Base-by-base conservation (phyloP, 2,888 invertebrate genomes). In the Dugesia japonica region DNA sequence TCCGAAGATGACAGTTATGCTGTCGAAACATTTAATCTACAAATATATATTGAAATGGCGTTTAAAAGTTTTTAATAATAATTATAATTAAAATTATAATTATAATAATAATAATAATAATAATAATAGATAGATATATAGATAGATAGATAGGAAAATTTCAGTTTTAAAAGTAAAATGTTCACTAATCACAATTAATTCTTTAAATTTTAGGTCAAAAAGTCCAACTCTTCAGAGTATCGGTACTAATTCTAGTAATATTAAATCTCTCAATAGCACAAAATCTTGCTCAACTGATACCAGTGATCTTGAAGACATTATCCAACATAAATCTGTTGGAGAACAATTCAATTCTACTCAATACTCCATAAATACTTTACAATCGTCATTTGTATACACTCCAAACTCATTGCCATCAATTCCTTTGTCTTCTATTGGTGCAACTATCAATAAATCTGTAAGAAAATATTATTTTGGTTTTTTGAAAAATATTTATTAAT, bases 161-260 rank as follows among this genome's bases (percentile, higher is more conserved):
- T n/a, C n/a, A n/a, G n/a, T n/a, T n/a, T n/a, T n/a, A n/a, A n/a
- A n/a, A n/a, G n/a, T n/a, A n/a, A n/a, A n/a, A n/a, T n/a, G n/a
- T n/a, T n/a, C n/a, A n/a, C n/a, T n/a, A n/a, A n/a, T n/a, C n/a
- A n/a, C n/a, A 4, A 4, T 31, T 31, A 31, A 31, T 31, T 31
- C n/a, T n/a, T n/a, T n/a, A n/a, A n/a, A 20, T 23, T 56, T 56
- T 56, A 56, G 56, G 56, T 56, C 56, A 7, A 56, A 56, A 56
- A 56, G 56, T 56, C 56, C 56, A 56, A 56, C 56, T 56, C 56
- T 56, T 56, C 56, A 56, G 17, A 56, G 56, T n/a, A 56, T 56
- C 23, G 56, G 56, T 20, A 56, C 56, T n/a, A 56, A 56, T 56
- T 56, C 56, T 56, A 56, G 56, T 23, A 56, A 56, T 56, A n/a